These are phyloP conservation scores for Rhagologus leucostigma DNA, from an alignment of 2,113 vertebrate species.

Conservation along the genomic window DNA sequence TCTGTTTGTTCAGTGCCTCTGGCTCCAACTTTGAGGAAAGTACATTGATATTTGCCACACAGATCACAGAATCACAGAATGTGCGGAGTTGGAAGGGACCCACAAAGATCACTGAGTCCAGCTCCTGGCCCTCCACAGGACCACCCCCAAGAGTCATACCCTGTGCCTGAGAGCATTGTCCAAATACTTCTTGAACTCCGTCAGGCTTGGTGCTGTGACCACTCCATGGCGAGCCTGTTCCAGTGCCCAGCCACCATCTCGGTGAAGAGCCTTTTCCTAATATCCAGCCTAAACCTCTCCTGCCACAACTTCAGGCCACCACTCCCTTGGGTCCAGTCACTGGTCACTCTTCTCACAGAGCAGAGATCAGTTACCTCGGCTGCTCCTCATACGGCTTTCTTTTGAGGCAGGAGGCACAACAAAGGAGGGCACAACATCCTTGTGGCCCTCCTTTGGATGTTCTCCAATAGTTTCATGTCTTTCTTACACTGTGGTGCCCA, in stretches of 20 bases:
- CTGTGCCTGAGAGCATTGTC: neutral
- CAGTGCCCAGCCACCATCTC: fast-evolving
- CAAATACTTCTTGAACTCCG: neutral
- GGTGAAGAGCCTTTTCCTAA: neutral
- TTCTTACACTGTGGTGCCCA: neutral
- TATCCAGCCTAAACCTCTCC: neutral
- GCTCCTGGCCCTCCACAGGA: fast-evolving
- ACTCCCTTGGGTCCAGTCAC: neutral
- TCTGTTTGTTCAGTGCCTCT: neutral
- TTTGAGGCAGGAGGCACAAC: neutral
- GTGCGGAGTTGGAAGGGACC: neutral
- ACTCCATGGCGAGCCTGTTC: neutral
- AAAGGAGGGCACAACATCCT: neutral
- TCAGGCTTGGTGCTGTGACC: neutral
- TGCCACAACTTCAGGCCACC: neutral
- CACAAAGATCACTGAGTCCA: neutral
- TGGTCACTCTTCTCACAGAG: neutral
- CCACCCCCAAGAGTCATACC: neutral
- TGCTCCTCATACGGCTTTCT: neutral
- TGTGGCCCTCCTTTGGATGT: neutral
- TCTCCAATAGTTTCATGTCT: neutral
- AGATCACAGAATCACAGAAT: neutral
- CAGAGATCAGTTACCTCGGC: neutral
- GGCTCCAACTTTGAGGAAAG: neutral
- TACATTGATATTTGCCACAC: neutral